Base-by-base conservation (phyloP, 1,140 invertebrate species). In the Trichonephila clavipes region DNA sequence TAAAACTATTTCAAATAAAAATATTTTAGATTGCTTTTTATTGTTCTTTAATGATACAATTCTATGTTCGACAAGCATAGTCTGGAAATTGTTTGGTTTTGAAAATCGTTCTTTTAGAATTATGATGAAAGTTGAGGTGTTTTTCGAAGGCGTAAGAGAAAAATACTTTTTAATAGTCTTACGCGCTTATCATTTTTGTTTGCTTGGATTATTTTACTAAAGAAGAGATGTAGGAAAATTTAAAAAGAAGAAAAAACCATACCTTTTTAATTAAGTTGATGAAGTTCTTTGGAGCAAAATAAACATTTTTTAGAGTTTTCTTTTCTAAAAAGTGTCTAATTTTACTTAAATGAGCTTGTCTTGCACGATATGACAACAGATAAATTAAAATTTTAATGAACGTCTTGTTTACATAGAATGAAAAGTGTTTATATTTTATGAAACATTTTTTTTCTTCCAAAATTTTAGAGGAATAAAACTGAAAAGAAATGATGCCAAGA, bases 161-260 rank as follows among this genome's bases (percentile, higher is more conserved):
- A 72, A 77, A 77, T 77, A 34, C 28, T 24, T 77, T 77, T 77
- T 77, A 77, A 77, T 77, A 77, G 34, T 77, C 64, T 66, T 28
- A 28, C 16, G 24, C 24, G 16, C 24, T 72, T 72, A 7, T 72
- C 28, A 18, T 8, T 77, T 77, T 34, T 28, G 10, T 34, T 77
- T 77, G 28, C 69, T 77, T 34, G 24, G 16, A 16, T 3, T 28
- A 77, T 77, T 77, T 34, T n/a, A 66, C 2, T 24, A 10, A 66
- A 66, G 3, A 66, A 66, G 64, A n/a, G 64, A n/a, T n/a, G n/a
- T n/a, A n/a, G n/a, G n/a, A n/a, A n/a, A n/a, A n/a, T n/a, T n/a
- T n/a, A n/a, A n/a, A n/a, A 21, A n/a, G 19, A 72, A 28, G 19
- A 72, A 72, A 34, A 5, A 2, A 3, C 12, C 69, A 18, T 18